Base-by-base conservation (phyloP, 2,888 invertebrate genomes). In the Hypsopygia costalis region DNA sequence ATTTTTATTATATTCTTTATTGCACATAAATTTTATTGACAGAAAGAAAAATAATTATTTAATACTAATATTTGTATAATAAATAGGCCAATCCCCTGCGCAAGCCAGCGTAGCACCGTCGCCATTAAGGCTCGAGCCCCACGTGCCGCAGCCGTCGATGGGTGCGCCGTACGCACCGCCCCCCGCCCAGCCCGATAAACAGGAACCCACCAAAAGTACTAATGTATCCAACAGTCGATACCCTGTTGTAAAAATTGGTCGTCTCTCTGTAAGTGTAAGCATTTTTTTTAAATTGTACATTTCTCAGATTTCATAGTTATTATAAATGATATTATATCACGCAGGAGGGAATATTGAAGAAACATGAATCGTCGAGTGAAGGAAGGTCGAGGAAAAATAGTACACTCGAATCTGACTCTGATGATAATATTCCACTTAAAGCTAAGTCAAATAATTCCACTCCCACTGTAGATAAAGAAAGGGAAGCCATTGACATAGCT, bases 21-120 rank as follows among this genome's bases (percentile, higher is more conserved):
- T n/a, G n/a, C n/a, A n/a, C n/a, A n/a, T n/a, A n/a, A n/a, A n/a
- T n/a, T n/a, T n/a, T n/a, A n/a, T n/a, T n/a, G n/a, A n/a, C n/a
- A n/a, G n/a, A n/a, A n/a, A n/a, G n/a, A n/a, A n/a, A n/a, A n/a
- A n/a, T n/a, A n/a, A n/a, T n/a, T n/a, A n/a, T n/a, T n/a, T n/a
- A n/a, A n/a, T n/a, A n/a, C n/a, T n/a, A n/a, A n/a, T n/a, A n/a
- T n/a, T n/a, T n/a, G n/a, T n/a, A n/a, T n/a, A 10, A 10, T 6
- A 8, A 4, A 80, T 82, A 52, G 90, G 91, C 7, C 90, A 91
- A 49, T 91, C 92, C 30, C 91, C 92, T 43, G 92, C 91, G 11
- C 92, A 92, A 76, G 92, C 91, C 11, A 91, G 91, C 55, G 90
- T 91, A 41, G 91, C 92, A 27, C 91, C 92, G 11, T 88, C 90